Conservation (phyloP, 2,797 vertebrate species). For the Chrosomus eos region DNA sequence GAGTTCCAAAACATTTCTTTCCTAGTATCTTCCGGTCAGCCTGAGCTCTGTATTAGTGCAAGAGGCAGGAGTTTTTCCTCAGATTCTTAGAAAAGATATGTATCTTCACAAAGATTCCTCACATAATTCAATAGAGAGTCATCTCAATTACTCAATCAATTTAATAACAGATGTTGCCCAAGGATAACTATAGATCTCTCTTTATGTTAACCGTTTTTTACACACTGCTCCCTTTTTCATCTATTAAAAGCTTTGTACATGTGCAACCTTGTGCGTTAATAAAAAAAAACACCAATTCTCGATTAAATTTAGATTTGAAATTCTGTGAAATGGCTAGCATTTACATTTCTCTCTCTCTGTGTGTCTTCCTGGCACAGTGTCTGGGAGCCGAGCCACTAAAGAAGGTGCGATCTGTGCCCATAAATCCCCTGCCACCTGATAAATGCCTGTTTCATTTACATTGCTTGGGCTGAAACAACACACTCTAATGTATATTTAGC, state of each 20-base stretch:
- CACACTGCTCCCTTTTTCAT: not conserved
- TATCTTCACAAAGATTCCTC: constrained; percentile 42
- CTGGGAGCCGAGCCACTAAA: constrained; percentile 51
- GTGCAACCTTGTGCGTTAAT: not conserved
- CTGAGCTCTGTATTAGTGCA: not conserved
- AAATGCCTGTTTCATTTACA: constrained; percentile 61
- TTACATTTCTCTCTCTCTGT: constrained; percentile 11
- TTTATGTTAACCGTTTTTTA: constrained; percentile 30
- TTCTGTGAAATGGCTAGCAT: constrained; percentile 1
- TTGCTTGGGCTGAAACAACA: constrained; percentile 44
- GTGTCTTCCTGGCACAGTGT: constrained; percentile 8
- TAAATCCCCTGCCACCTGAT: constrained; percentile 63
- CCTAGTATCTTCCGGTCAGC: not conserved
- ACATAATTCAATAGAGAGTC: constrained; percentile 48
- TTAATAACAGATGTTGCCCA: constrained; percentile 24
- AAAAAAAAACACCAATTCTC: not conserved
- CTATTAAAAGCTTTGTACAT: not conserved
- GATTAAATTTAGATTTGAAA: not conserved
- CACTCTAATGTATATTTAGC: constrained; percentile 58
- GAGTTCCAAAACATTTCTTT: constrained; percentile 6
- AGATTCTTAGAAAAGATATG: constrained; percentile 38
- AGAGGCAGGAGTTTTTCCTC: constrained; percentile 3
- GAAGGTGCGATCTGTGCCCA: constrained; percentile 55
- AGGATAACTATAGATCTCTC: constrained; percentile 30
- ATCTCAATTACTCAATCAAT: constrained; percentile 54